A percentile compares a stretch with the other conserved stretches of the same genome.
Evolutionary conservation across 2,797 vertebrate species (phyloP).

Genomic region (Scolopax rusticola): DNA sequence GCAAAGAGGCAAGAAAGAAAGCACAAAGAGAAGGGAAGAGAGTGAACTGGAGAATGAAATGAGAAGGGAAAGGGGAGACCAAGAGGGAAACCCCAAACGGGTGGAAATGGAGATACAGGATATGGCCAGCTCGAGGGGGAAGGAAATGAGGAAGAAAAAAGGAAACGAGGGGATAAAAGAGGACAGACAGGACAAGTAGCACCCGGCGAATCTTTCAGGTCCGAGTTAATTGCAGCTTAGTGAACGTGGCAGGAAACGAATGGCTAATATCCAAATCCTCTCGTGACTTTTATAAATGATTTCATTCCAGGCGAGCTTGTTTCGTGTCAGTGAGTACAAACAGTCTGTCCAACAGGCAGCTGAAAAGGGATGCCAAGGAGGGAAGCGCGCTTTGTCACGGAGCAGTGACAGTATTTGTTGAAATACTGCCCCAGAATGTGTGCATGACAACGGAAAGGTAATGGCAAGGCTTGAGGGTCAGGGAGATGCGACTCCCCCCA

Average conservation of each 20-base stretch:
- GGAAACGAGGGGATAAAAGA: not conserved
- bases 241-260: not conserved
- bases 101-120: not conserved
- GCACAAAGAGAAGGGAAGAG: not conserved
- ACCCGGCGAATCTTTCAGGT: not conserved
- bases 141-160: conserved; percentile 18
- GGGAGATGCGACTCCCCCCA: not conserved
- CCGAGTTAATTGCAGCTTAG: not conserved
- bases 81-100: too few relatives aligned
- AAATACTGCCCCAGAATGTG: not conserved
- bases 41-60: not conserved
- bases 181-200: not conserved
- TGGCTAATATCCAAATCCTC: not conserved
- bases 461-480: not conserved
- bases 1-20: not conserved
- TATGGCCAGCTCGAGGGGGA: not conserved
- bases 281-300: not conserved
- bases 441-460: not conserved
- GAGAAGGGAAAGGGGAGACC: not conserved
- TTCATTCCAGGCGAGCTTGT: not conserved
- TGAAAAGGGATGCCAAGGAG: not conserved
- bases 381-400: not conserved
- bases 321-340: not conserved
- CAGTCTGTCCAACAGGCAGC: not conserved
- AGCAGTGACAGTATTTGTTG: not conserved